Evolutionary conservation across 37 sponge, comb jelly and placozoan genomes (phyloP), one percentile per base, ranked within the genome.

Genomic region (Beroe ovata): DNA sequence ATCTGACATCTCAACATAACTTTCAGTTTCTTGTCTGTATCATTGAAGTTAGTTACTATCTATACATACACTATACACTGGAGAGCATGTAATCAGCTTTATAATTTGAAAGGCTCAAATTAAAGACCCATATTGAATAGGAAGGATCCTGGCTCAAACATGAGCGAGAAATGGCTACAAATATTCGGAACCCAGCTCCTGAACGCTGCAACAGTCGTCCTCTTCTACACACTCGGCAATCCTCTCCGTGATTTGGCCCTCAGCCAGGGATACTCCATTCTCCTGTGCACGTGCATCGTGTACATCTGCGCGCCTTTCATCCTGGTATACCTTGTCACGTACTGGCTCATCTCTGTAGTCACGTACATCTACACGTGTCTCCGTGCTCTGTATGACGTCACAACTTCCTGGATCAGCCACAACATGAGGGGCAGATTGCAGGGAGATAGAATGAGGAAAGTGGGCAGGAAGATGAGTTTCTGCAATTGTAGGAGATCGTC

Each of bases 301-400:
- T 77, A 41, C 54, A 77, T 77, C 23, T n/a, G 0, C 54, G 84
- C 84, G 18, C 84, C 84, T 26, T 14, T 77, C 22, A 42, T 36
- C 0, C 54, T 77, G 8, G 28, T 35, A 19, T 77, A 77, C 38
- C 84, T 77, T 1, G 11, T 42, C 1, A 11, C 11, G 19, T 77
- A 77, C 84, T 77, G 84, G 84, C n/a, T 39, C 22, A 41, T n/a
- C 19, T 77, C 84, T 29, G 2, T n/a, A 21, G 8, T 77, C 14
- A 1, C 6, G 1, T 39, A 54, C 22, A 0, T 77, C 0, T 77
- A 40, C 54, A 42, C 8, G 28, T 38, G 84, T 40, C 54, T 47
- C 11, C 54, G 54, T 47, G 54, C 6, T 11, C 11, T 6, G 54
- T 47, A 47, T 11, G 54, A 47, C 11, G 11, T 11, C 11, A 47